Percentiles rank a stretch among this genome's conserved stretches.
phyloP scores from a whole-genome alignment of 2,888 invertebrate genomes.

The Palloptera scutellata region DNA sequence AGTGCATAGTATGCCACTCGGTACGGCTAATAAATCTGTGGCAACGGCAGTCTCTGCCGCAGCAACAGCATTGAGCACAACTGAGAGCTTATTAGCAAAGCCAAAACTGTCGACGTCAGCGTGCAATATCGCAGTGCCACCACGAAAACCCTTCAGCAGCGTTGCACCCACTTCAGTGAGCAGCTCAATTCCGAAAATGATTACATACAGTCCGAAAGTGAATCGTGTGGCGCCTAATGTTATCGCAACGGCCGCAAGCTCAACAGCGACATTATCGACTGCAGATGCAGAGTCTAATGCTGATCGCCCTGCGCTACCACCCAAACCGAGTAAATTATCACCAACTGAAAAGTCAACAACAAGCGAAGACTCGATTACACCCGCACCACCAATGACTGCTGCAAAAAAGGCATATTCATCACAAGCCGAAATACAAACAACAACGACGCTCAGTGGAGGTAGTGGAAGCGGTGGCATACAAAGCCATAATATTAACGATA shows the following conservation, averaged over 20 bases:
- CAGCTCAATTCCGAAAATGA: constrained; percentile 63
- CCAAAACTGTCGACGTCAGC: constrained; percentile 51
- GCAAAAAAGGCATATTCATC: constrained; percentile 14
- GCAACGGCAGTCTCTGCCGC: constrained; percentile 57
- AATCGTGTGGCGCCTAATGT: constrained; percentile 65
- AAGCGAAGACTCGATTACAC: constrained; percentile 13
- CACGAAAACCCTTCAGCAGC: constrained; percentile 85
- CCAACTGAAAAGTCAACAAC: constrained; percentile 45
- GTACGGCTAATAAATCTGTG: constrained; percentile 62
- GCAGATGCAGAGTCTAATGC: constrained; percentile 53
- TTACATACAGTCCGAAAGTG: constrained; percentile 64
- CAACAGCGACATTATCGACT: constrained; percentile 28
- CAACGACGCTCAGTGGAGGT: constrained; percentile 9
- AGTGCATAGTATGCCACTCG: constrained; percentile 68
- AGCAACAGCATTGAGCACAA: constrained; percentile 37
- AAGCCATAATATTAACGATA: constrained; percentile 63
- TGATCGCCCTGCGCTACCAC: constrained; percentile 79
- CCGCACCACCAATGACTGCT: constrained; percentile 58
- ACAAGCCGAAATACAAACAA: neutral
- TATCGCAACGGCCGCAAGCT: constrained; percentile 43
- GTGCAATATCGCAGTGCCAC: constrained; percentile 60
- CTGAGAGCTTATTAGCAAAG: constrained; percentile 55
- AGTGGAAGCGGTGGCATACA: constrained; percentile 42
- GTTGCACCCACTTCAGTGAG: constrained; percentile 80
- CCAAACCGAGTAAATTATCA: constrained; percentile 75